These are phyloP conservation scores for Aspidiotus destructor DNA, from an alignment of 2,888 invertebrate species.

Conservation along the genomic window DNA sequence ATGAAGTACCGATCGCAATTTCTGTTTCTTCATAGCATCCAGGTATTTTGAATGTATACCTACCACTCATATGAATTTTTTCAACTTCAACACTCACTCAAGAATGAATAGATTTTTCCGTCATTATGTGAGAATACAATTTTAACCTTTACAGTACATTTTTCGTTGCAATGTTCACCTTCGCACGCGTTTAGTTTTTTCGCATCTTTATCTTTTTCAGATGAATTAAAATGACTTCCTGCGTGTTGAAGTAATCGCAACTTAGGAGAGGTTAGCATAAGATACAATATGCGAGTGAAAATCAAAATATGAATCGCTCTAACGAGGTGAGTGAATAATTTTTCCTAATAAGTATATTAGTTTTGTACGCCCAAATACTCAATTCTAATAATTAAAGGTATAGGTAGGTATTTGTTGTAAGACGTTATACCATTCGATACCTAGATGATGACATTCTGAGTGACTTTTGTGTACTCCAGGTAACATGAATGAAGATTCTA, in stretches of 20 bases:
- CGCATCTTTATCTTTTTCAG: too few species aligned
- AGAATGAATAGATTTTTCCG: too few species aligned
- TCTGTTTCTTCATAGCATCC: conserved; percentile 16
- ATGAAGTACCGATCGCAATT: conserved; percentile 19
- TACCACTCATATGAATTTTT: too few species aligned
- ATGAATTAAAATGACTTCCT: too few species aligned
- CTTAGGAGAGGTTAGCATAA: too few species aligned
- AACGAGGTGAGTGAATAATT: background rate
- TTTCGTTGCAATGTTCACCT: too few species aligned
- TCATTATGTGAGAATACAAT: too few species aligned
- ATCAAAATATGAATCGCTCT: background rate
- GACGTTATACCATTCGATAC: background rate
- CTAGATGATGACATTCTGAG: background rate
- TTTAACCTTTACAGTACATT: too few species aligned
- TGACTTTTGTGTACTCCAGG: background rate
- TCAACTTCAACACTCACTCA: too few species aligned
- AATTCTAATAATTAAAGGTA: background rate
- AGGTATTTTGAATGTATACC: too few species aligned
- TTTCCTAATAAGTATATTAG: background rate
- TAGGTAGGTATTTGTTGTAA: background rate
- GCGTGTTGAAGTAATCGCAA: too few species aligned
- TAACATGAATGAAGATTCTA: conserved; percentile 21
- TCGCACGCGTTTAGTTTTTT: too few species aligned
- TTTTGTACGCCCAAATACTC: background rate
- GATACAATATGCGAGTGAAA: background rate